Evolutionary conservation across 2,113 vertebrate species (phyloP), one percentile per base, ranked within the genome.

Genomic region (Alosa alosa): DNA sequence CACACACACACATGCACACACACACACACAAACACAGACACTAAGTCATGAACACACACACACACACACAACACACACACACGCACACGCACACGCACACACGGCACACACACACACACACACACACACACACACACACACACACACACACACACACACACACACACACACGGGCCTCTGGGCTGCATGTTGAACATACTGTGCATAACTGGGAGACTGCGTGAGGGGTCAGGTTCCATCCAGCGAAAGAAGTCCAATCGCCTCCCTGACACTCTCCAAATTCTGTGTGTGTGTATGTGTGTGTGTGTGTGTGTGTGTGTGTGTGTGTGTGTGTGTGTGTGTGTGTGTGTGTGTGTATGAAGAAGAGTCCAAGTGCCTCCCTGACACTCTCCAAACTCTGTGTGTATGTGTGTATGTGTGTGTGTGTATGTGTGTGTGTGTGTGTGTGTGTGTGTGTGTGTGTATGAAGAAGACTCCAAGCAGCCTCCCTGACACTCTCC

Each of bases 161-260:
- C n/a, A 68, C 22, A 75, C 25, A 75, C 31, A 75, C 25, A 39
- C 72, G 2, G 72, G 25, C 68, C 68, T 75, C 68, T 75, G 68
- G 68, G 68, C 72, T 78, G 72, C 72, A 15, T 78, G 72, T 39
- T 78, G 72, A 78, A 78, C 72, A 78, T 78, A 78, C 72, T 78
- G 72, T 78, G 72, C 72, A 78, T 78, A 78, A 78, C 10, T 39
- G 72, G 11, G 36, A 78, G 10, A 31, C 72, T 39, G 25, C 39
- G 72, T 36, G 31, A 41, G 15, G 50, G 72, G 72, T 78, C 31
- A 78, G 36, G 72, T 39, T 78, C 25, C 72, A 17, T 78, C 36
- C 72, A 78, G 72, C 72, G 15, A 6, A n/a, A 72, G 1, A 25
- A 50, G 41, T 44, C 41, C 41, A 44, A 44, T 0, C 41, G 41